Base-by-base conservation (phyloP, 2,797 vertebrate species). In the Podarcis lilfordi region DNA sequence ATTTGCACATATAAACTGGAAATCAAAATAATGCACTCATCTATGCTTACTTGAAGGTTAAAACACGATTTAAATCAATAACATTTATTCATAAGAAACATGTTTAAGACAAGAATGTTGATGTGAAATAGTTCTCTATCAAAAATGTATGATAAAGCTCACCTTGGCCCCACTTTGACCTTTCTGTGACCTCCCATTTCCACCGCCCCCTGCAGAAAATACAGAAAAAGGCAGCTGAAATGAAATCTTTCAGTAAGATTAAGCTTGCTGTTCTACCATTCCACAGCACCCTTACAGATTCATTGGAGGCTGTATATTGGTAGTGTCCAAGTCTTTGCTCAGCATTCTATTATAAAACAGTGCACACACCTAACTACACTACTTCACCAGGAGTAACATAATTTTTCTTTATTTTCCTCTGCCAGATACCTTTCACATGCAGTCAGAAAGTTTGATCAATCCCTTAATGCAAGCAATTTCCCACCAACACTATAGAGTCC, bases 351-450 rank as follows among this genome's bases (percentile, higher is more conserved):
- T 81, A 17, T 71, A 35, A 25, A 59, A 25, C 13, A 21, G 43
- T 43, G 0, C 0, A 5, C 17, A 9, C 2, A 0, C 0, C 0
- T 1, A 37, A 6, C 32, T 25, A 25, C 11, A 37, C 2, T 13
- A 3, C 5, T 45, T 8, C 21, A 32, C 27, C n/a, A 25, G 89
- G 11, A 1, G 4, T 0, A 5, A 6, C 3, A 90, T 61, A 85
- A 43, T 2, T 80, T 76, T 74, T n/a, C 74, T 37, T 80, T n/a
- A 19, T 43, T 90, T 75, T 93, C 91, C 69, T 21, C 55, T 88
- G 91, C 80, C 96, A 99, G 99, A 98, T 79, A 97, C 98, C 92
- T 99, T 99, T 93, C 98, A 99, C 90, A 96, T 99, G 98, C 98
- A 99, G 80, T 98, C 98, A 0, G 99, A 99, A 92, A 98, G 97